Evolutionary conservation across 2,888 invertebrate species (phyloP), one percentile per base, ranked within the genome.

Genomic region (Yponomeuta malinellus): DNA sequence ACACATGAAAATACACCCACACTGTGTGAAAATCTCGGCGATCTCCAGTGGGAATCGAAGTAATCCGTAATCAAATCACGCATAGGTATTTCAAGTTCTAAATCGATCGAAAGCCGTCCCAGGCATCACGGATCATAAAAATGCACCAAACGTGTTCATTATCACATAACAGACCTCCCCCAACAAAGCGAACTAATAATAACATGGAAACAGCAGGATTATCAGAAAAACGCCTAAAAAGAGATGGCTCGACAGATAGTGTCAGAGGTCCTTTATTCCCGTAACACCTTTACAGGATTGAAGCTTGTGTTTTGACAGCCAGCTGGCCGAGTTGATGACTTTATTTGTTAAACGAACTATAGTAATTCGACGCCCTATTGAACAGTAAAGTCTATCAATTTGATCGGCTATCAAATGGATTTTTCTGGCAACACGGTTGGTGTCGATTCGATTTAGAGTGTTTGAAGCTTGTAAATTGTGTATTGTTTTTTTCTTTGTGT

Each of bases 211-310:
- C 52, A 81, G 80, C 78, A 72, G 73, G 75, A 78, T 79, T 77
- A 84, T 82, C 66, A 64, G 66, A 83, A 84, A 59, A 87, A 84
- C 77, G 78, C 78, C 86, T 88, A 88, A 87, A 90, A 87, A 86
- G 88, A 89, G 88, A 83, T 79, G 52, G 15, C 82, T 85, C 84
- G 86, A 82, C 82, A 77, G 89, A 90, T 90, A 88, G 73, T 79
- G 85, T 83, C 84, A 77, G 77, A 74, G 71, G 72, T 73, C 71
- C 75, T 76, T 48, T 68, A 48, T 52, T 29, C 67, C 43, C 70
- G 0, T 33, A 33, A 31, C 31, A 64, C 64, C 70, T 70, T 52
- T 52, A 70, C 23, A 37, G 37, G 48, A 67, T 43, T 70, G 37
- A 43, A 70, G 43, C 48, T 83, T 83, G 85, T 88, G 85, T 88